These are phyloP conservation scores for Myotis vivesi DNA, from an alignment of 2,797 vertebrate genomes.

Conservation along the genomic window DNA sequence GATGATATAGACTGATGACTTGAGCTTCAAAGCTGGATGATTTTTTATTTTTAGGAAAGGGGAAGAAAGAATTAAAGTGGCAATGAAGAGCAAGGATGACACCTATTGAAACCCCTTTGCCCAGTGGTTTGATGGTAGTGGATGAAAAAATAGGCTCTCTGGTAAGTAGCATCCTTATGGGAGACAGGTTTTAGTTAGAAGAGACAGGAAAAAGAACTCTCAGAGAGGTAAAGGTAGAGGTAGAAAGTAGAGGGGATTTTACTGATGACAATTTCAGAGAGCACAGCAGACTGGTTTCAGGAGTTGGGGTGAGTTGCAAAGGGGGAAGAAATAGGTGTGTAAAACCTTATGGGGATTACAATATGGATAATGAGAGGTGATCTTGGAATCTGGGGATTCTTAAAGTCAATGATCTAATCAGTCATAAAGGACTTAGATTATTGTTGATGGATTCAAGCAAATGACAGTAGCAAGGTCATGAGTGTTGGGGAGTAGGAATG, in stretches of 20 bases:
- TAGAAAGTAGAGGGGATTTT: neutral
- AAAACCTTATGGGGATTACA: neutral
- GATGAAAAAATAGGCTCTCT: neutral
- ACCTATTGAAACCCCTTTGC: fast-evolving
- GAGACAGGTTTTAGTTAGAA: neutral
- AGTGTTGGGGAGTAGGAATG: neutral
- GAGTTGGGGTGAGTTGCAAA: neutral
- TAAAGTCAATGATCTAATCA: neutral
- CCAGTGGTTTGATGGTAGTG: neutral
- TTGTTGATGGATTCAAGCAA: neutral
- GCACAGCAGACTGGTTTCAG: neutral
- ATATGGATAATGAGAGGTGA: neutral
- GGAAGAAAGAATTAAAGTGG: neutral
- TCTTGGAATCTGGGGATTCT: neutral
- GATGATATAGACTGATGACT: neutral
- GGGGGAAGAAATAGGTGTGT: neutral
- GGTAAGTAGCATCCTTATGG: neutral
- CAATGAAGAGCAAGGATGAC: neutral
- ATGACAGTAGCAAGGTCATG: neutral
- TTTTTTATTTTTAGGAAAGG: neutral
- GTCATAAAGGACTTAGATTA: neutral
- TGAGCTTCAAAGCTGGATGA: neutral
- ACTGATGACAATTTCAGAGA: neutral
- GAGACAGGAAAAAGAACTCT: neutral
- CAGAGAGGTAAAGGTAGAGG: neutral